Evolutionary conservation across 2,888 invertebrate species (phyloP).

Genomic region (Chaetogeoica ovagalla): DNA sequence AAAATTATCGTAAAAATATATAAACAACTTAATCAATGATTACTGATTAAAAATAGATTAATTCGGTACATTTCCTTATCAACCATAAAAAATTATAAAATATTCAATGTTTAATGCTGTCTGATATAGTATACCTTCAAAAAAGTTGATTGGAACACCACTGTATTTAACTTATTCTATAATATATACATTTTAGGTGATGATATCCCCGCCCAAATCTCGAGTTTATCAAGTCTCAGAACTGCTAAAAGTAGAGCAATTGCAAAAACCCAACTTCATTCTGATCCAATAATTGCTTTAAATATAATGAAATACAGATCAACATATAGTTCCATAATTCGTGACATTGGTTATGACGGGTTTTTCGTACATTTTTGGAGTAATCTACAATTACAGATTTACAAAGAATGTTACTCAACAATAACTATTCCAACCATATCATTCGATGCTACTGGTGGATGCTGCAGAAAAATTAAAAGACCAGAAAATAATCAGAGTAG

Average conservation of each 20-base stretch:
- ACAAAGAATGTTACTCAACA: background rate
- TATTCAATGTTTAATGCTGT: no score
- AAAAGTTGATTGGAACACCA: no score
- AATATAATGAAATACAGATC: background rate
- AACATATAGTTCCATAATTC: background rate
- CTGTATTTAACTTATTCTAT: background rate
- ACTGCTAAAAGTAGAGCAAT: background rate
- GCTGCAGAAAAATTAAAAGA: background rate
- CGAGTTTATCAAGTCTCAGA: background rate
- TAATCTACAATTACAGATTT: background rate
- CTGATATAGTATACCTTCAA: no score
- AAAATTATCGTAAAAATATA: no score
- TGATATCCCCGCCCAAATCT: background rate
- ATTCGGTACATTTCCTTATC: no score
- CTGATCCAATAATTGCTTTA: background rate
- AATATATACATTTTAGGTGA: background rate
- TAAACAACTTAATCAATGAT: no score
- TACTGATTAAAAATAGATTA: no score
- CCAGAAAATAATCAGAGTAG: background rate
- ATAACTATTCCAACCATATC: background rate
- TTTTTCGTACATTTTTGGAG: slow-evolving; percentile 13
- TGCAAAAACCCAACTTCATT: background rate
- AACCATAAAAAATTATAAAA: no score
- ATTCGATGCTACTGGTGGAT: background rate
- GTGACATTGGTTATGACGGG: background rate